Evolutionary conservation across 2,113 vertebrate genomes (phyloP), one percentile per base, ranked within the genome.

Genomic region (Chascanopsetta lugubris): DNA sequence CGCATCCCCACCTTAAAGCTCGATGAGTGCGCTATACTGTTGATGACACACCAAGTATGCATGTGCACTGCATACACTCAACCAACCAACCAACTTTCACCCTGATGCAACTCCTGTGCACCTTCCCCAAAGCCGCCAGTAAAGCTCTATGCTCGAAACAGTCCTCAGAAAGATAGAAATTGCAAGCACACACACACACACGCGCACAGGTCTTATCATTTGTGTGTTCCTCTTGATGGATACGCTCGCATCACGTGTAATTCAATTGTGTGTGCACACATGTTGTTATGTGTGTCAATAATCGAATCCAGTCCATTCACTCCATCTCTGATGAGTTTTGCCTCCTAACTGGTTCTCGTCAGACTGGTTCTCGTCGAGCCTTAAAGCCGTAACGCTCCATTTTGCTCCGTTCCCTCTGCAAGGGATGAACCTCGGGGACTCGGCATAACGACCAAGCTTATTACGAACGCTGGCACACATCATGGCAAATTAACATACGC

Each of bases 261-360:
- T n/a, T 40, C 29, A 61, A 26, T 61, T 25, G 29, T 32, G n/a
- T 63, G 43, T 32, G 32, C 49, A 4, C 54, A 12, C 42, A 18
- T 61, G 26, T 67, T 24, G 24, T 66, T 65, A n/a, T 80, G 50
- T 75, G 38, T 72, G 69, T 71, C 48, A 56, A 7, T 66, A 45
- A 81, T 82, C 51, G 65, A 77, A 70, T 76, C 42, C 57, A 69
- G 46, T 50, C 56, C 32, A 47, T 75, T 74, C 20, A 29, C 54
- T 51, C 32, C 11, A 20, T 75, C 66, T 60, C 65, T 69, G 59
- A 82, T 82, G 69, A 61, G 26, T 47, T 69, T 71, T 53, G 65
- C 56, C 45, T 64, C 20, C 17, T 56, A 77, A 85, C 78, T 65
- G 69, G 34, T 79, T 79, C 77, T 56, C 50, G 27, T 57, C 66